These are phyloP conservation scores for Labia minor DNA, from an alignment of 2,888 invertebrate genomes.

Conservation along the genomic window DNA sequence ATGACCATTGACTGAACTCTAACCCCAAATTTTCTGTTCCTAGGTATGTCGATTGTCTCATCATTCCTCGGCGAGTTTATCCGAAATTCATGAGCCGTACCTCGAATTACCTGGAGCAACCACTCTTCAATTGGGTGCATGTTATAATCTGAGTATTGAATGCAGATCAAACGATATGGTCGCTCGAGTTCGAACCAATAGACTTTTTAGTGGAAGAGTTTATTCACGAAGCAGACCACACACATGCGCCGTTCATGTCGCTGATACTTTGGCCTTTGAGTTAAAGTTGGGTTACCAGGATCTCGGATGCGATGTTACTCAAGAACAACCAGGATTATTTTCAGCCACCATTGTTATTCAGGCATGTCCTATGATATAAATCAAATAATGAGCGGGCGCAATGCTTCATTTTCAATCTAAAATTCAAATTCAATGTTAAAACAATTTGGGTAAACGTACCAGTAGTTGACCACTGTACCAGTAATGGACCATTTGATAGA, in stretches of 20 bases:
- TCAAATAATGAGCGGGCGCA: too few species aligned
- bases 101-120: slow-evolving; percentile 33
- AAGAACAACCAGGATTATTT: slow-evolving; percentile 35
- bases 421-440: too few species aligned
- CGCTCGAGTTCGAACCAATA: slow-evolving; percentile 36
- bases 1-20: too few species aligned
- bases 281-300: slow-evolving; percentile 37
- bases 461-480: too few species aligned
- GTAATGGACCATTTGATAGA: too few species aligned
- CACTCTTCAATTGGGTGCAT: slow-evolving; percentile 37
- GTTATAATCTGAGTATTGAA: slow-evolving; percentile 37
- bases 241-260: slow-evolving; percentile 37
- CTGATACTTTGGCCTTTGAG: slow-evolving; percentile 36
- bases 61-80: slow-evolving; percentile 34
- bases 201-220: slow-evolving; percentile 39
- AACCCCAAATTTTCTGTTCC: too few species aligned
- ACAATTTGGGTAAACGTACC: too few species aligned
- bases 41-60: slow-evolving; percentile 37
- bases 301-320: slow-evolving; percentile 36
- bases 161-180: slow-evolving; percentile 38
- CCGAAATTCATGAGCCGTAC: slow-evolving; percentile 34
- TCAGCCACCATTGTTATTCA: slow-evolving; percentile 38
- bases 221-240: slow-evolving; percentile 39
- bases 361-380: too few species aligned
- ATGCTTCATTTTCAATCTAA: too few species aligned